Percentiles rank a stretch among this genome's conserved stretches.
These are phyloP conservation scores for Plagodis dolabraria DNA, from an alignment of 2,888 invertebrate species.

Conservation along the genomic window DNA sequence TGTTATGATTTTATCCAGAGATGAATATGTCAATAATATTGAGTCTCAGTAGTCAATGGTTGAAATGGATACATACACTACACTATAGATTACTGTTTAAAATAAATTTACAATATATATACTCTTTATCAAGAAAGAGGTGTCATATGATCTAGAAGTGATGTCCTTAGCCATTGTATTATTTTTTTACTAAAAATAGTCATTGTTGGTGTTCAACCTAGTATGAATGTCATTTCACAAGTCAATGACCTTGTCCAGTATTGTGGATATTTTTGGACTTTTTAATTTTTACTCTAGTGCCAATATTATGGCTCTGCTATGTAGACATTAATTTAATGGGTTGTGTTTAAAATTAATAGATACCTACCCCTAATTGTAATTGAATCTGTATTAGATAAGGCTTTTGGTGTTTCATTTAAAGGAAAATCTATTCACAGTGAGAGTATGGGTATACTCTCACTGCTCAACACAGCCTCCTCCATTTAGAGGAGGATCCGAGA, in stretches of 20 bases:
- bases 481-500: no score
- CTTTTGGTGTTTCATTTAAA: conserved; percentile 11
- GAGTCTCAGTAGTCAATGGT: not conserved
- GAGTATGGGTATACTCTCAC: no score
- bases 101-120: no score
- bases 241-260: conserved; percentile 51
- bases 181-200: conserved; percentile 14
- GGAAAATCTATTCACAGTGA: no score
- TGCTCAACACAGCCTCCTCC: no score
- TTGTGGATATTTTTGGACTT: conserved; percentile 31
- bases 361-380: not conserved
- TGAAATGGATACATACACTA: conserved; percentile 1
- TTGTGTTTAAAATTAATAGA: not conserved
- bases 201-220: conserved; percentile 29
- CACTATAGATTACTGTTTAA: not conserved
- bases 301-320: conserved; percentile 7
- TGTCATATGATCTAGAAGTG: not conserved
- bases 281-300: conserved; percentile 22
- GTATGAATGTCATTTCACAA: conserved; percentile 34
- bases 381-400: conserved; percentile 12
- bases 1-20: conserved; percentile 19
- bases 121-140: no score
- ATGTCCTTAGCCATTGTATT: conserved; percentile 20
- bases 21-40: conserved; percentile 9
- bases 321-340: no score